Evolutionary conservation across 2,888 invertebrate species (phyloP).

Genomic region (Metacarcinus magister): DNA sequence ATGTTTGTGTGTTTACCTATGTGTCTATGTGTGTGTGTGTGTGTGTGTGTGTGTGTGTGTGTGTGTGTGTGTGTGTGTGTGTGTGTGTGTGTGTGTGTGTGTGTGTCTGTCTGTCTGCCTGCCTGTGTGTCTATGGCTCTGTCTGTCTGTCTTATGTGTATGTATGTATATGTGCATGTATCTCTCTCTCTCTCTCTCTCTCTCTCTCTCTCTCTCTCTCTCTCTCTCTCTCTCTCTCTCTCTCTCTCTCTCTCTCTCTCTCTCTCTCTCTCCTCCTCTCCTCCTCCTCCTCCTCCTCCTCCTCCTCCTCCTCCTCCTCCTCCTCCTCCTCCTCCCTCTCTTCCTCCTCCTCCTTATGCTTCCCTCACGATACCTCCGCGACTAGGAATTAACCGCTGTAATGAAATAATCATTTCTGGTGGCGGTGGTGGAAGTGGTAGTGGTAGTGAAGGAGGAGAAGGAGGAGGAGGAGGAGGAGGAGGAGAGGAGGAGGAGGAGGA

Average conservation of each 20-base stretch:
- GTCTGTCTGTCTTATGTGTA: too few relatives aligned
- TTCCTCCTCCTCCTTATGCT: constrained; percentile 20
- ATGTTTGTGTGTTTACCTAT: too few relatives aligned
- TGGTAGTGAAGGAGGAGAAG: background rate
- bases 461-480: background rate
- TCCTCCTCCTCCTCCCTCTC: background rate
- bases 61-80: too few relatives aligned
- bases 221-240: background rate
- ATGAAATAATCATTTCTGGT: background rate
- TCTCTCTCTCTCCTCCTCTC: background rate
- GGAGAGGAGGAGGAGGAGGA: background rate
- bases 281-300: background rate
- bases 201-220: background rate
- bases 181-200: too few relatives aligned
- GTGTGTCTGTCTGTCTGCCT: too few relatives aligned
- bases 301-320: background rate
- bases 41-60: too few relatives aligned
- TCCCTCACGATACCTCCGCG: constrained; percentile 13
- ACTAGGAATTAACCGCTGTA: constrained; percentile 19
- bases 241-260: constrained; percentile 2
- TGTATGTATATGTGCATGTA: too few relatives aligned
- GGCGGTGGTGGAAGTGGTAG: background rate
- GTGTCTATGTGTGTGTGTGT: too few relatives aligned
- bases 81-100: too few relatives aligned
- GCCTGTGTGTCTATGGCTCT: too few relatives aligned